phyloP scores from a whole-genome alignment of 2,113 vertebrate genomes.

The human (Homo sapiens) region DNA sequence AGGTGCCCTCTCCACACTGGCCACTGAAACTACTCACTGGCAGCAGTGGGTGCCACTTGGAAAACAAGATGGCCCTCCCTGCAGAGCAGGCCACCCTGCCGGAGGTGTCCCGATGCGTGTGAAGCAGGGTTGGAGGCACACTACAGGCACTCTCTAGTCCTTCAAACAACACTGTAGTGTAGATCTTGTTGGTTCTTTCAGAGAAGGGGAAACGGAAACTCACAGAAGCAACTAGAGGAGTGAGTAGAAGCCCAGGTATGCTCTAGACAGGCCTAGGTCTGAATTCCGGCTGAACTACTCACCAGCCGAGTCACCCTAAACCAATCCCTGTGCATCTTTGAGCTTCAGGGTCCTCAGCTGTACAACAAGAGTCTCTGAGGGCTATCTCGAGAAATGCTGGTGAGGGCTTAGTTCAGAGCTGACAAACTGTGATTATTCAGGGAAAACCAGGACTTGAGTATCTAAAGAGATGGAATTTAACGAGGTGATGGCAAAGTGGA shows the following conservation, averaged over 20 bases:
- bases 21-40: neutral
- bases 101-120: fast-evolving
- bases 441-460: neutral
- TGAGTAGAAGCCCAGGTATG: neutral
- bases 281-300: neutral
- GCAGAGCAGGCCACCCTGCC: neutral
- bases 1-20: no score
- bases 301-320: neutral
- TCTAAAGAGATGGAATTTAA: neutral
- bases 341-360: neutral
- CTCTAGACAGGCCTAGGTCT: neutral
- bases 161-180: neutral
- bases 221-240: neutral
- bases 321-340: neutral
- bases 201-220: neutral
- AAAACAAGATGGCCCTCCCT: neutral
- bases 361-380: neutral
- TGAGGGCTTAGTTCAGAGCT: neutral
- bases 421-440: fast-evolving
- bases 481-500: neutral
- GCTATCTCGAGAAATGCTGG: neutral
- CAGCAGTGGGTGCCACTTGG: fast-evolving
- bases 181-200: neutral
- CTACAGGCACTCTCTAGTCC: neutral
- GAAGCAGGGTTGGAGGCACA: neutral